A percentile compares a stretch with the other conserved stretches of the same genome.
Evolutionary conservation across 2,113 vertebrate genomes (phyloP).

Genomic region (Loxodonta africana): DNA sequence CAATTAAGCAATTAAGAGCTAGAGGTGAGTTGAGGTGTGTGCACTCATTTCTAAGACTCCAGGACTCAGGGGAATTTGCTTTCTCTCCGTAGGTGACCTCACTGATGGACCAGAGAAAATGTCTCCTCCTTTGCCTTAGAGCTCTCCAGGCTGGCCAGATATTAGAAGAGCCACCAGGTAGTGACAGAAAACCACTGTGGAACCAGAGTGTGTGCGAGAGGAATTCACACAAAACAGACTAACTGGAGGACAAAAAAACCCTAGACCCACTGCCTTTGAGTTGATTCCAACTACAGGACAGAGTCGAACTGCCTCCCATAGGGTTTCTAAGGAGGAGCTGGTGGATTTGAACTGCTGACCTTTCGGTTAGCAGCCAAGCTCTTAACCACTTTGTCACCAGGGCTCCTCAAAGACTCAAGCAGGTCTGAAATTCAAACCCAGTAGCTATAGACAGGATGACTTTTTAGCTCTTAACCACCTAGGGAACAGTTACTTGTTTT

Average conservation of each 20-base stretch:
- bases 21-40: neutral
- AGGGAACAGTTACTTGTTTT: neutral
- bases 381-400: no score
- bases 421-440: no score
- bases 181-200: neutral
- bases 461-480: no score
- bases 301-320: no score
- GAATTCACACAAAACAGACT: neutral
- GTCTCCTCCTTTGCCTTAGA: accelerated
- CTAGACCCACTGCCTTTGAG: no score
- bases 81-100: neutral
- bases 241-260: no score
- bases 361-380: no score
- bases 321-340: no score
- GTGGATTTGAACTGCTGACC: no score
- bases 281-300: no score
- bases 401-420: no score
- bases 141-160: neutral
- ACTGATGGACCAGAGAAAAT: neutral
- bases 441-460: no score
- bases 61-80: neutral
- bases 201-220: neutral
- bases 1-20: neutral
- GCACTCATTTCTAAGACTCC: neutral
- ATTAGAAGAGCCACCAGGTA: neutral